A percentile compares a stretch with the other conserved stretches of the same genome.
These are phyloP conservation scores for Atherinomorus stipes DNA, from an alignment of 2,113 vertebrate species.

Conservation along the genomic window DNA sequence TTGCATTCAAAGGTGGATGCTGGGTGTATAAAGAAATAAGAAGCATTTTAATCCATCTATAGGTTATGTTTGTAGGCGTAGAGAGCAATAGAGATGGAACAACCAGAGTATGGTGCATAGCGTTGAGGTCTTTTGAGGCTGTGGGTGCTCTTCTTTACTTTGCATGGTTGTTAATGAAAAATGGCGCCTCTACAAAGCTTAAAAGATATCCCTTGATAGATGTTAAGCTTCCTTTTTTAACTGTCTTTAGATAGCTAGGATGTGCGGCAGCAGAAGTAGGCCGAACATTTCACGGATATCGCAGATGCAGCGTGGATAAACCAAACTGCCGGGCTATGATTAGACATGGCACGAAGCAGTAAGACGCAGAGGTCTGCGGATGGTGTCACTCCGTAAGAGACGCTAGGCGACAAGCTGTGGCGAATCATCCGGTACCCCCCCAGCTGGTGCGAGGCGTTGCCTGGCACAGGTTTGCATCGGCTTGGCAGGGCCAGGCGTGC, in stretches of 20 bases:
- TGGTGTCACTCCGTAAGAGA: slow-evolving; percentile 38
- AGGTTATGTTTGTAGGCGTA: slow-evolving; percentile 41
- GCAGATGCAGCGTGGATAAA: slow-evolving; percentile 55
- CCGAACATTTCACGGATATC: slow-evolving; percentile 55
- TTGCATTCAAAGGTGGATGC: slow-evolving; percentile 38
- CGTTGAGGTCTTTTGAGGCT: slow-evolving; percentile 8
- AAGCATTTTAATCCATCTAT: slow-evolving; percentile 36
- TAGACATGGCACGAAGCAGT: slow-evolving; percentile 36
- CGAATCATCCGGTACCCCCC: slow-evolving; percentile 3
- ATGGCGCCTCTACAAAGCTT: neutral
- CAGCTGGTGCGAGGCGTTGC: slow-evolving; percentile 50
- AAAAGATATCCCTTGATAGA: slow-evolving; percentile 1
- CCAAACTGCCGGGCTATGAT: slow-evolving; percentile 38
- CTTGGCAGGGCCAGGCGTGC: slow-evolving; percentile 22
- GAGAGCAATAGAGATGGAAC: slow-evolving; percentile 23
- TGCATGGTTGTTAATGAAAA: neutral
- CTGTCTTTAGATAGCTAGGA: slow-evolving; percentile 2
- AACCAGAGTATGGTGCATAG: slow-evolving; percentile 14
- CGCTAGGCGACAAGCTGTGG: slow-evolving; percentile 37
- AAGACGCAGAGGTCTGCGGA: slow-evolving; percentile 37
- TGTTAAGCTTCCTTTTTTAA: slow-evolving; percentile 15
- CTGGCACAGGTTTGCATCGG: slow-evolving; percentile 25
- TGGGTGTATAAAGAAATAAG: neutral
- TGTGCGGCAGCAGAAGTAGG: slow-evolving; percentile 45
- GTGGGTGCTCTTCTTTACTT: slow-evolving; percentile 32